Evolutionary conservation across 2,888 invertebrate species (phyloP), one percentile per base, ranked within the genome.

Genomic region (Hylaea fasciaria): DNA sequence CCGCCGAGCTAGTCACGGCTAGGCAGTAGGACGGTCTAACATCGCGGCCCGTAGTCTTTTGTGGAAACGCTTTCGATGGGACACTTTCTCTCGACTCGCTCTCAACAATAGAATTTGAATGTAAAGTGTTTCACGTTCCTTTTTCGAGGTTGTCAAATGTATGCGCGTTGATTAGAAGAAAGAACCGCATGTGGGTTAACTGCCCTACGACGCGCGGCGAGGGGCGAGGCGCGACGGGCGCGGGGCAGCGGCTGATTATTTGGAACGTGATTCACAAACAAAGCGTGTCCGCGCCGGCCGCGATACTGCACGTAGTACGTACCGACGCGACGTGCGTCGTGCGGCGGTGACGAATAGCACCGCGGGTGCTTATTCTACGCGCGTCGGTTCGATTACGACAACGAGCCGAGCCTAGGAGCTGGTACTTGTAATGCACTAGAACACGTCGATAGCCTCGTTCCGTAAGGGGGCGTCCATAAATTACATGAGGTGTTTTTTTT

Each of bases 71-170:
- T 55, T 41, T 56, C 56, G 45, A 50, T 57, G 39, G 29, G 51
- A 53, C 22, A 50, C 60, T 60, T 60, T 60, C 60, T 60, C 60
- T 47, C 35, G 8, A 13, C 3, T 22, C 22, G 22, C 22, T 22
- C 22, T 22, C 22, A 22, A 60, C 55, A 46, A 50, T 55, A 60
- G 37, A 46, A 49, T 60, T 49, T 51, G 28, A 58, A 48, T 58
- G 52, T 51, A 49, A 54, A 60, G 46, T 47, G 41, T 60, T 43
- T 9, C 50, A 22, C 50, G 50, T 28, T 40, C 11, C 50, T 41
- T 47, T 60, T 55, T 41, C 41, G n/a, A 12, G 13, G 32, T 52
- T 35, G 52, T 39, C 44, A 39, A 44, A 48, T 39, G 43, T 43
- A 14, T 39, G 14, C 22, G 51, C 50, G 45, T 39, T 17, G 35